Evolutionary conservation across 2,797 vertebrate genomes (phyloP).

Genomic region (Sebastes ruberrimus): DNA sequence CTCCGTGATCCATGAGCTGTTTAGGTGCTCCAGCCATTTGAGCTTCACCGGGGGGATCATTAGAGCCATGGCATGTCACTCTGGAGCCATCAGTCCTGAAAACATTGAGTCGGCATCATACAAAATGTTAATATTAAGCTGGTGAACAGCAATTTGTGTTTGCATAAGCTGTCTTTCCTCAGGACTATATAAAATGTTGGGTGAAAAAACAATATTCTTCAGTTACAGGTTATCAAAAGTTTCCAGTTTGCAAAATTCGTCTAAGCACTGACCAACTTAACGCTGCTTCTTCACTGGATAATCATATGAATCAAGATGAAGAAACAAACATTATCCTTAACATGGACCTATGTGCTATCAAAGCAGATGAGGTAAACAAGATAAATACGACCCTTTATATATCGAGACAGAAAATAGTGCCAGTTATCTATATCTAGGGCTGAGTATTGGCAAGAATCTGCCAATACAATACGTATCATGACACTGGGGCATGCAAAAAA

Average conservation of each 20-base stretch:
- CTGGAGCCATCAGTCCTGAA: conserved; percentile 87
- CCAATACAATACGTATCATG: no score
- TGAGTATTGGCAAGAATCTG: no score
- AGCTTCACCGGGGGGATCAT: conserved; percentile 98
- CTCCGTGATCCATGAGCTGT: conserved; percentile 98
- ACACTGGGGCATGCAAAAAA: no score
- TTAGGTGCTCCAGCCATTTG: conserved; percentile 99
- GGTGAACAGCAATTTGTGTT: background rate
- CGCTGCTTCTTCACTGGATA: background rate
- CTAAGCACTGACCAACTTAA: background rate
- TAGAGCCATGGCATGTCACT: conserved; percentile 92
- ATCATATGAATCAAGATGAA: background rate
- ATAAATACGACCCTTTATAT: background rate
- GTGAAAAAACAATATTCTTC: background rate
- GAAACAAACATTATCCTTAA: background rate
- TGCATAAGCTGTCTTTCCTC: background rate
- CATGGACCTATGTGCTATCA: background rate
- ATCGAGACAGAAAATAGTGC: background rate
- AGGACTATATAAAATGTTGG: background rate
- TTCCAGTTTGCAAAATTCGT: background rate
- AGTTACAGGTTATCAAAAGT: background rate
- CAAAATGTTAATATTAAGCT: background rate
- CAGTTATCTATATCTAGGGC: background rate
- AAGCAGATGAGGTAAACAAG: background rate
- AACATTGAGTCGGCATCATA: background rate